phyloP scores from a whole-genome alignment of 2,113 vertebrate species.

The Prunella fulvescens region DNA sequence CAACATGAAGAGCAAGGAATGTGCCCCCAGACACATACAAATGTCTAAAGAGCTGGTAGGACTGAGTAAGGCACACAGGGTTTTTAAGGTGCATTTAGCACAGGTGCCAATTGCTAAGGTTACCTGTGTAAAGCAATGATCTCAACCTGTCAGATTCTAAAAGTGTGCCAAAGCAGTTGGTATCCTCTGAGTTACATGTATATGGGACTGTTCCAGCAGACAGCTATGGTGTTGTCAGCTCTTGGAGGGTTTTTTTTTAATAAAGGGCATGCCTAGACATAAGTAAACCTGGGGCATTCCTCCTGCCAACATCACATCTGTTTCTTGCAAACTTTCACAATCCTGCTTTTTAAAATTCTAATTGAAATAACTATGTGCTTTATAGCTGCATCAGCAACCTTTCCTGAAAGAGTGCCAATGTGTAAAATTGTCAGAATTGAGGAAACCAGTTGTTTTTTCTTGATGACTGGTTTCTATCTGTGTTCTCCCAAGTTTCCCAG shows the following conservation, averaged over 20 bases:
- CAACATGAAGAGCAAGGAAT: constrained; percentile 47
- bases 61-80: not conserved
- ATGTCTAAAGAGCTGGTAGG: constrained; percentile 11
- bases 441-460: constrained; percentile 17
- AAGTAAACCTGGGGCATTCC: constrained; percentile 52
- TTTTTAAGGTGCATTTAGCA: not conserved
- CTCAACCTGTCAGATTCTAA: not conserved
- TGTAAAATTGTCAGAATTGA: not conserved
- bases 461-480: not conserved
- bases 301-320: constrained; percentile 58
- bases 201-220: constrained; percentile 29
- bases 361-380: constrained; percentile 17
- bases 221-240: constrained; percentile 8
- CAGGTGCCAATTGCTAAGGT: constrained; percentile 53
- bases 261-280: constrained; percentile 63
- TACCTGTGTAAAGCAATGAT: constrained; percentile 30
- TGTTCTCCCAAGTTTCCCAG: not conserved
- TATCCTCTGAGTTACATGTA: not conserved
- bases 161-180: constrained; percentile 1
- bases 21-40: constrained; percentile 48
- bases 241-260: constrained; percentile 1
- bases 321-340: constrained; percentile 61
- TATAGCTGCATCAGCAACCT: constrained; percentile 43
- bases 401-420: not conserved
- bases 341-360: constrained; percentile 58